Evolutionary conservation across 2,113 vertebrate species (phyloP).

Genomic region (Anser cygnoides): DNA sequence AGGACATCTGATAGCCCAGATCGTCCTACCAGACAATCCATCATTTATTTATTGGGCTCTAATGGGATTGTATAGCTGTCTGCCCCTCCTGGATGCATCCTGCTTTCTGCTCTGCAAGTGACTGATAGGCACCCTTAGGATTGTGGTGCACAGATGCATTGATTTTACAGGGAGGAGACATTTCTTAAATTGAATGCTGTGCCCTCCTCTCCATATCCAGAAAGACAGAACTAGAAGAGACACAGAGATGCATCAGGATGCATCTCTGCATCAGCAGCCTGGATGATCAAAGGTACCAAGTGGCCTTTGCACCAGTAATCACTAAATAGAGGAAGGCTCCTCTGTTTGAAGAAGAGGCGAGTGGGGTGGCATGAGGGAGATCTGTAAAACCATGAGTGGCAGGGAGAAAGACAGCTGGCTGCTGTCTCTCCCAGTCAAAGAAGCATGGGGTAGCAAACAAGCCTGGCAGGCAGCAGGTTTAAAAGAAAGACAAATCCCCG

Average conservation of each 20-base stretch:
- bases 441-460: not conserved
- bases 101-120: constrained; percentile 20
- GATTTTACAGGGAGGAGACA: not conserved
- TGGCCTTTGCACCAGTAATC: not conserved
- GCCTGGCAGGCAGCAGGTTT: not conserved
- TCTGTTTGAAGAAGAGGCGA: not conserved
- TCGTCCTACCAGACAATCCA: not conserved
- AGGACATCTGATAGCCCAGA: constrained; percentile 30
- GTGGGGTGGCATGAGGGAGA: not conserved
- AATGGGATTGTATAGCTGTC: constrained; percentile 25
- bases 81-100: not conserved
- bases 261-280: not conserved
- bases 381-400: rapidly evolving
- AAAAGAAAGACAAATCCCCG: not conserved
- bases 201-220: not conserved
- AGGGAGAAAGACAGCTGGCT: not conserved
- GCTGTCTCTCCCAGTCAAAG: not conserved
- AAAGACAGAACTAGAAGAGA: not conserved
- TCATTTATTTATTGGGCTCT: constrained; percentile 59
- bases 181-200: not conserved
- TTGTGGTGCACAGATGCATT: not conserved
- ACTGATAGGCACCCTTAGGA: not conserved
- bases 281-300: not conserved
- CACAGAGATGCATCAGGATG: not conserved
- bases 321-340: not conserved